Evolutionary conservation across 1,140 invertebrate species (phyloP).

Genomic region (Calliopsis andreniformis): DNA sequence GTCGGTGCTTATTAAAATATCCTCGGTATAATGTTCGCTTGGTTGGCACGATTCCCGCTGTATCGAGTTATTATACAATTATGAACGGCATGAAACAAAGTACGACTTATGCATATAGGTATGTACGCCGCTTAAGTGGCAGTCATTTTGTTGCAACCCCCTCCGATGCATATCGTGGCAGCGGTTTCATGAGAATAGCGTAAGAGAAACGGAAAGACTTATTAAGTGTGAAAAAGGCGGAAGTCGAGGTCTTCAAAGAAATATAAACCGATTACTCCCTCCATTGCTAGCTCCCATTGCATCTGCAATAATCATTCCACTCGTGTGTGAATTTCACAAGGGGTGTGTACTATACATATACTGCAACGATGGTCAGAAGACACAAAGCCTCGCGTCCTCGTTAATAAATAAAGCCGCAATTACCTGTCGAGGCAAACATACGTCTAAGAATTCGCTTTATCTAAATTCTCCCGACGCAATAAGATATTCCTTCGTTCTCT

Average conservation of each 20-base stretch:
- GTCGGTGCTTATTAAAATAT: constrained; percentile 42
- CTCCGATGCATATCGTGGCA: constrained; percentile 14
- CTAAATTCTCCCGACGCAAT: not conserved
- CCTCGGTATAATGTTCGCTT: constrained; percentile 19
- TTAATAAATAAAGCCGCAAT: constrained; percentile 23
- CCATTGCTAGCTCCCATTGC: not conserved
- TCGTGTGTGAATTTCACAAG: no score
- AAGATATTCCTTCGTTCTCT: not conserved
- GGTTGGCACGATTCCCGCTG: constrained; percentile 31
- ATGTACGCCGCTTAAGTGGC: constrained; percentile 17
- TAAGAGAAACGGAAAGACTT: constrained; percentile 19
- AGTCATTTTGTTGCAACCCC: constrained; percentile 23
- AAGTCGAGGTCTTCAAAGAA: constrained; percentile 6
- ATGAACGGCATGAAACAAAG: constrained; percentile 1
- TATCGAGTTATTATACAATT: constrained; percentile 18
- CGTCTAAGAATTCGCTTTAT: not conserved
- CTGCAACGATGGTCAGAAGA: no score
- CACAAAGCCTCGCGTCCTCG: not conserved
- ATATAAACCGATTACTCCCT: constrained; percentile 16
- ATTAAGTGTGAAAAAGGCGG: constrained; percentile 33
- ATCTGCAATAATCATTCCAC: no score
- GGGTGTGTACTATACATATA: no score
- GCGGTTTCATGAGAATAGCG: constrained; percentile 20
- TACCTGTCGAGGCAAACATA: not conserved
- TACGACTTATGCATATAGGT: not conserved